Base-by-base conservation (phyloP, 1,140 invertebrate genomes). In the Medauroidea extradentata region DNA sequence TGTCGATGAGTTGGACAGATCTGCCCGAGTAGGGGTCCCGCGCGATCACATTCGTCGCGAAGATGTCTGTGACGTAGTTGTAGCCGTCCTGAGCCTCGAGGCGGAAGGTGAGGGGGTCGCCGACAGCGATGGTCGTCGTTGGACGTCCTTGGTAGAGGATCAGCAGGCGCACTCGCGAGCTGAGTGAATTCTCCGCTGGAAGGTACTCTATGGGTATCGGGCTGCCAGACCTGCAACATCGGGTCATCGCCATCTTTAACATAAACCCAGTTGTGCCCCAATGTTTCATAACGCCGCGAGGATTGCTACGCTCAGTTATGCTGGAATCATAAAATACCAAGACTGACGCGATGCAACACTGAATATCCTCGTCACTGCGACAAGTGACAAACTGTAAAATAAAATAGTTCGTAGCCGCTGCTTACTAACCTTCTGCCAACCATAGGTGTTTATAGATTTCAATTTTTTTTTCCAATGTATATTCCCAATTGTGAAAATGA, bases 101-200 rank as follows among this genome's bases (percentile, higher is more conserved):
- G 55, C 90, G 81, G 77, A 96, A 94, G 1, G 91, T 94, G 0
- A 96, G 73, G 0, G 92, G 91, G 79, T 96, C 93, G 11, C 93
- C 93, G n/a, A 96, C 92, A 2, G 92, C 93, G 42, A 96, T 94
- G 0, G 92, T 94, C 0, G 92, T 95, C 0, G 93, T 95, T 0
- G 93, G 92, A 64, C 91, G 78, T 14, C 91, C 91, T 75, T 94
- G 88, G 70, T 94, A 95, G 7, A 95, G 68, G 61, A 94, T 92
- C 73, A 91, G 79, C 57, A 95, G 71, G 18, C 90, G 83, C 0
- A 95, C 89, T 71, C 91, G 87, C 0, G 90, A 93, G 69, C 91
- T 93, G 1, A 94, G 69, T 0, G 91, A 91, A 68, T 94, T 94
- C 71, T 95, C 91, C 1, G 92, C 91, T 25, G 91, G 91, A 2